Base-by-base conservation (phyloP, 1,140 invertebrate genomes). In the Hylaeus anthracinus region DNA sequence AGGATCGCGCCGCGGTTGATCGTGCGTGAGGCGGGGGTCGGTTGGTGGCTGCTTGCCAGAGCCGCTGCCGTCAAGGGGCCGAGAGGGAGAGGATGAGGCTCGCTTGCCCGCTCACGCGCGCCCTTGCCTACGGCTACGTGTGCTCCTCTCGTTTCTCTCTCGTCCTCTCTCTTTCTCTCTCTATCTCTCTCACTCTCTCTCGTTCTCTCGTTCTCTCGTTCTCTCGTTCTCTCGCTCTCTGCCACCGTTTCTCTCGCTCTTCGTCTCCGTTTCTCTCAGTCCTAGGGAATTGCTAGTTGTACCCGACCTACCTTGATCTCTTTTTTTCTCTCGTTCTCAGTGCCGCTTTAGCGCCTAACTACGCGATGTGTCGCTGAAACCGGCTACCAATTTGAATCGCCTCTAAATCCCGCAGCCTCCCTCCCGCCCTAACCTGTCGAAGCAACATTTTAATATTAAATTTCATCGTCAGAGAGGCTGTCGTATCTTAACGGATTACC, bases 31-130 rank as follows among this genome's bases (percentile, higher is more conserved):
- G 88, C 71, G 80, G 72, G 82, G 82, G 88, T 79, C 75, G 73
- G 81, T 74, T 82, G 76, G 72, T 66, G 77, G 72, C 74, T 66
- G 79, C 55, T 70, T 72, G 84, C 83, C 75, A 56, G 83, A 77
- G 79, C 77, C 66, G 79, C 74, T 70, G 83, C 81, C 65, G 86
- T 76, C 74, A 75, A 79, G 81, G 66, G 67, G 79, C 76, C 63
- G 79, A 71, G 79, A 71, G 79, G 77, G 78, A 60, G 79, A 70
- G 80, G 77, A 81, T 61, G 81, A 76, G 83, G 86, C 79, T 84
- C 81, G 86, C 85, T 88, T 84, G 81, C 85, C 88, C 88, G 85
- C 91, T 92, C 91, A 92, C 92, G 91, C 90, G 90, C 90, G 91
- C 90, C 90, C 90, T 91, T 92, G 90, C 90, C 88, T 90, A 83